Conservation (phyloP, 2,797 vertebrate genomes). For the Margarornis squamiger region DNA sequence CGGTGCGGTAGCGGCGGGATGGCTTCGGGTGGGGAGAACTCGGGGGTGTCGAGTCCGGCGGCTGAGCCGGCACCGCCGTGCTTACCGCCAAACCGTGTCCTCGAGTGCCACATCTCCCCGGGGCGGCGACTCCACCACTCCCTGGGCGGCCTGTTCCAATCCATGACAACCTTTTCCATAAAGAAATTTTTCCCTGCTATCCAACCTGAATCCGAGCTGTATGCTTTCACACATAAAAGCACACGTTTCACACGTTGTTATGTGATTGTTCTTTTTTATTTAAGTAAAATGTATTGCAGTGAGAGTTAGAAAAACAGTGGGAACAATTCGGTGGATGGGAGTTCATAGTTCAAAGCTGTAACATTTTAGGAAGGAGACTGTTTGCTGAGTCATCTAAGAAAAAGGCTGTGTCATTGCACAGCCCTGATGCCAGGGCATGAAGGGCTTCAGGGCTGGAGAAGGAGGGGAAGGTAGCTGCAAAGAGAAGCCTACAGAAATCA, state of each 20-base stretch:
- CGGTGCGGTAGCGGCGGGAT: no score
- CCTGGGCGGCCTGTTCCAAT: no score
- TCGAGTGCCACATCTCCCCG: rapidly evolving
- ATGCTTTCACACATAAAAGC: rapidly evolving
- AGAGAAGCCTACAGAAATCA: not conserved
- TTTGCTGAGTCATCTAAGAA: not conserved
- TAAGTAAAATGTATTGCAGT: not conserved
- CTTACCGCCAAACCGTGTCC: rapidly evolving
- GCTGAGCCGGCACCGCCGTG: rapidly evolving
- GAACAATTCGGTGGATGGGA: no score
- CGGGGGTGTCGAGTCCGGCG: rapidly evolving
- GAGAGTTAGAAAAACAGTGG: not conserved
- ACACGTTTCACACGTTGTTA: not conserved
- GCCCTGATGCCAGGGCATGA: not conserved
- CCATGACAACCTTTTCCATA: not conserved
- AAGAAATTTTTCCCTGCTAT: no score
- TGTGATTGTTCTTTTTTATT: not conserved
- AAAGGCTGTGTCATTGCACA: not conserved
- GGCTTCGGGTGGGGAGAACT: rapidly evolving
- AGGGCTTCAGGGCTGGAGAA: no score
- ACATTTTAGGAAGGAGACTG: not conserved
- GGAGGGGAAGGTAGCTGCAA: not conserved
- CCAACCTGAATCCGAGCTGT: rapidly evolving
- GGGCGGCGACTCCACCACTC: rapidly evolving
- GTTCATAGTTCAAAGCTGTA: not conserved